Evolutionary conservation across 2,888 invertebrate genomes (phyloP), one percentile per base, ranked within the genome.

Genomic region (Ormia ochracea): DNA sequence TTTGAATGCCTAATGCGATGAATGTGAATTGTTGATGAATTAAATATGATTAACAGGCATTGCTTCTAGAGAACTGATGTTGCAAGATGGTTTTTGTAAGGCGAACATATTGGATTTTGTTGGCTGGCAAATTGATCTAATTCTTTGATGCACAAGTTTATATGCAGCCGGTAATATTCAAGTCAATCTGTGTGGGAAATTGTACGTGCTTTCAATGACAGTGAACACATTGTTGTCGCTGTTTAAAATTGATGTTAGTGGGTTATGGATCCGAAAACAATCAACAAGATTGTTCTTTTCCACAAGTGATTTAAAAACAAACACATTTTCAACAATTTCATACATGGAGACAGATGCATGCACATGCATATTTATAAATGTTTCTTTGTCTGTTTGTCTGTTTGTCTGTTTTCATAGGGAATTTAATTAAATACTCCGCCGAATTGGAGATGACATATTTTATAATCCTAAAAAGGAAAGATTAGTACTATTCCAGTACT

Each of bases 71-170:
- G 28, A 4, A 19, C 12, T 36, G 28, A 4, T 43, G 31, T 38
- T 17, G 21, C 19, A 59, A n/a, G 7, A 41, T 45, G 41, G 38
- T 36, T 36, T n/a, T n/a, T 48, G 38, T 9, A 36, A 14, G 41
- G 52, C 41, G 41, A 66, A 52, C 50, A 59, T 36, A 56, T 73
- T 56, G 28, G 26, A 54, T 69, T 61, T 52, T 69, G 56, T 65
- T 69, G 68, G 59, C 74, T 50, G 36, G 69, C 69, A 74, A 78
- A 78, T 74, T 78, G 69, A 69, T 78, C 69, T 59, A 74, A 56
- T 69, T 65, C 63, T 52, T 54, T 63, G n/a, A 56, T 78, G 33
- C 75, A 76, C 36, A 69, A 31, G 31, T 48, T 19, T 31, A 48
- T 56, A 23, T 21, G 21, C 45, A 33, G 28, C 9, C 9, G 6